phyloP scores from a whole-genome alignment of 2,797 vertebrate genomes.

The Cirrhinus mrigala region DNA sequence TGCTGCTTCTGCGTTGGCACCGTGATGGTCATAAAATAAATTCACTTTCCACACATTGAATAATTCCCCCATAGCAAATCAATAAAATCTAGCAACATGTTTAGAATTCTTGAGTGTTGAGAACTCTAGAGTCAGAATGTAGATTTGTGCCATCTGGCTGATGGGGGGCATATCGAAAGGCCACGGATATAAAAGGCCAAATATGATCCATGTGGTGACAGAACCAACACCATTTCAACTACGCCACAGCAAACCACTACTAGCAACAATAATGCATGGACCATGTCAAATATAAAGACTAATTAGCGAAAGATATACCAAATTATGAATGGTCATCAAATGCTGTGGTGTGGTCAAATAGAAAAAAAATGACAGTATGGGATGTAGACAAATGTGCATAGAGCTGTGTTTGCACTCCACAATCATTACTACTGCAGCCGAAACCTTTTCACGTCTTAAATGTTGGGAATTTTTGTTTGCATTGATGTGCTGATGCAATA shows the following conservation, averaged over 20 bases:
- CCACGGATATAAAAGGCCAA: slow-evolving; percentile 21
- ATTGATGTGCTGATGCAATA: slow-evolving; percentile 33
- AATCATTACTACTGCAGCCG: not conserved
- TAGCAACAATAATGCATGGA: slow-evolving; percentile 11
- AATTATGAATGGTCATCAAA: slow-evolving; percentile 6
- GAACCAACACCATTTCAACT: slow-evolving; percentile 15
- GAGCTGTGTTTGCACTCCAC: slow-evolving; percentile 1
- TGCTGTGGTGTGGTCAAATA: slow-evolving; percentile 15
- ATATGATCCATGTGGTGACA: slow-evolving; percentile 32
- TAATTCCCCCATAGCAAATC: slow-evolving; percentile 14
- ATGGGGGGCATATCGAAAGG: slow-evolving; percentile 1
- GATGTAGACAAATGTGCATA: slow-evolving; percentile 16
- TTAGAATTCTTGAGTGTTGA: slow-evolving; percentile 4
- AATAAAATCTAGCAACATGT: not conserved
- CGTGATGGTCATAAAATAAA: slow-evolving; percentile 23
- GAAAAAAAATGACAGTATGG: slow-evolving; percentile 15
- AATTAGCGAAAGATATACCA: not conserved
- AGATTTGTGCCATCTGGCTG: not conserved
- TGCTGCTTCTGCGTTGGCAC: slow-evolving; percentile 19
- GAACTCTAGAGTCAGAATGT: not conserved
- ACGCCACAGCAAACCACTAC: slow-evolving; percentile 18
- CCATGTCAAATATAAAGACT: not conserved
- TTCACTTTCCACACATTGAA: not conserved
- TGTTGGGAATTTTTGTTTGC: slow-evolving; percentile 23
- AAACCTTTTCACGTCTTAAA: slow-evolving; percentile 1